Conservation (phyloP, 2,113 vertebrate species). For the Lophura nycthemera region DNA sequence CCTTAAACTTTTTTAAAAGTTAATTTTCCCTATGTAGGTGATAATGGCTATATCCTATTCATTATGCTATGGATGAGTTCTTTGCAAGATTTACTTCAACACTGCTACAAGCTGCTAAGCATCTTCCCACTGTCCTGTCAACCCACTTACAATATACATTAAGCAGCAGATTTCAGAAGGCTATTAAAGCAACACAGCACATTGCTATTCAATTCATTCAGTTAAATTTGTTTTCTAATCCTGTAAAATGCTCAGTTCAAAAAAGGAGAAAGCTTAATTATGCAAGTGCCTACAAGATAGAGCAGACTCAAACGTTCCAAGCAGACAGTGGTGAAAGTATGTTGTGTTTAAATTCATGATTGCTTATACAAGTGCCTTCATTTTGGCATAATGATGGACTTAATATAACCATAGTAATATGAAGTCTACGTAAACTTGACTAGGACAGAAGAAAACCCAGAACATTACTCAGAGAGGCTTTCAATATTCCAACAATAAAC, state of each 20-base stretch:
- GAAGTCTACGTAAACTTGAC: constrained; percentile 57
- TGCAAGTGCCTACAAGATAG: constrained; percentile 28
- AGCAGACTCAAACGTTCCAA: neutral
- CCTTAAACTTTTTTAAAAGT: neutral
- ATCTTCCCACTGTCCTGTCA: neutral
- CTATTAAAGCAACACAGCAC: neutral
- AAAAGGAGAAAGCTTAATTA: neutral
- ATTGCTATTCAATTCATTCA: neutral
- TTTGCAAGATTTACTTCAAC: neutral
- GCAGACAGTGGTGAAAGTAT: constrained; percentile 28
- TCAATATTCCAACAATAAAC: neutral
- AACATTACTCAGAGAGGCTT: constrained; percentile 32
- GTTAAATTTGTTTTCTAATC: constrained; percentile 7
- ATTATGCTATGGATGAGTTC: accelerated
- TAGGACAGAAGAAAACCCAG: constrained; percentile 16
- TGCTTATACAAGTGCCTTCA: constrained; percentile 9
- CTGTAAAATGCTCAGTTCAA: constrained; percentile 1
- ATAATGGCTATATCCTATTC: neutral
- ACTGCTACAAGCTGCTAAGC: neutral
- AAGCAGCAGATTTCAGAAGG: neutral
- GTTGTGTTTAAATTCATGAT: constrained; percentile 41
- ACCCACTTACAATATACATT: neutral
- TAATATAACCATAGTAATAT: constrained; percentile 52
- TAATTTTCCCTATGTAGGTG: neutral
- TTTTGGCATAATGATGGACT: neutral